A percentile compares a stretch with the other conserved stretches of the same genome.
phyloP scores from a whole-genome alignment of 1,140 invertebrate species.

The Sipha flava region DNA sequence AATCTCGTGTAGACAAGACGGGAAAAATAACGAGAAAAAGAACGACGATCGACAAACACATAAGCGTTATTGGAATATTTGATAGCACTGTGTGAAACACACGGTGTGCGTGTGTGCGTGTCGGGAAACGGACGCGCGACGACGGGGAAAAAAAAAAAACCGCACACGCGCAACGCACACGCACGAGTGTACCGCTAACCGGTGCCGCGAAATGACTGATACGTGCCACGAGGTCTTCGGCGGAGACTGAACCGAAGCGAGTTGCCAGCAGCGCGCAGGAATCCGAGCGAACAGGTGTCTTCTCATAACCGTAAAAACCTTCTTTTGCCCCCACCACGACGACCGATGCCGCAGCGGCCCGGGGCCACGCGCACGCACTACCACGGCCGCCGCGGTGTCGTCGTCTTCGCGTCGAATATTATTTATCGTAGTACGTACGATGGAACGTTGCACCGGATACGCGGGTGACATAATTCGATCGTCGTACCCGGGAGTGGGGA shows the following conservation, averaged over 20 bases:
- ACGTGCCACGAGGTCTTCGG: slow-evolving; percentile 6
- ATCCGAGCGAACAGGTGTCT: slow-evolving; percentile 12
- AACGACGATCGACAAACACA: no score
- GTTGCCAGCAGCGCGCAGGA: background rate
- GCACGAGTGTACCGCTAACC: background rate
- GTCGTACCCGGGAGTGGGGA: no score
- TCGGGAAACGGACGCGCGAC: no score
- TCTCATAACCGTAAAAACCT: slow-evolving; percentile 30
- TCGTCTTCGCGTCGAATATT: no score
- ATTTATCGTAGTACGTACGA: no score
- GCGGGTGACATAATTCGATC: no score
- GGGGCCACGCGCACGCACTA: background rate
- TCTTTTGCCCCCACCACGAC: background rate
- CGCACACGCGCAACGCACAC: background rate
- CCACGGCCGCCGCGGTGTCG: background rate
- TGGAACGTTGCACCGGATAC: no score
- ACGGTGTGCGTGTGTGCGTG: no score
- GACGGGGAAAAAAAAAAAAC: background rate
- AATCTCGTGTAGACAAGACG: background rate
- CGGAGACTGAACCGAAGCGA: background rate
- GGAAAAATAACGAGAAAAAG: no score
- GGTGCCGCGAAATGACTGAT: slow-evolving; percentile 16
- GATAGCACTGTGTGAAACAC: no score
- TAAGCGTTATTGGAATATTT: no score
- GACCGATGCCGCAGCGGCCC: background rate